Evolutionary conservation across 35 echinoderm and acorn worm species (phyloP).

Genomic region (Acanthaster planci): DNA sequence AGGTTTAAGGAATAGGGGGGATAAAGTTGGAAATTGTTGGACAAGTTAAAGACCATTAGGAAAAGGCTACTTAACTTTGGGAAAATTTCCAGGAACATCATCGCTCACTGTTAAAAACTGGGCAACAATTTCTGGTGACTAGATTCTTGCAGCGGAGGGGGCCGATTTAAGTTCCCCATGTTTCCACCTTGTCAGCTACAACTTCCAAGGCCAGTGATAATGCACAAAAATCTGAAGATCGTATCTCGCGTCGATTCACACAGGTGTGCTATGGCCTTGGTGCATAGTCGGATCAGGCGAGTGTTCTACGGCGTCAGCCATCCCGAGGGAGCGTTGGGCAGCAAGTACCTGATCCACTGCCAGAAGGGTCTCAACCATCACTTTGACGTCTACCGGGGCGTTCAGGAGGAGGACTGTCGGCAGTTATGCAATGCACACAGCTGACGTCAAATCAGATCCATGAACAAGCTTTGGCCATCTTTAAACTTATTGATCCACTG

Average conservation of each 20-base stretch:
- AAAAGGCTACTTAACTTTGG: no score
- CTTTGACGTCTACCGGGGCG: slow-evolving; percentile 77
- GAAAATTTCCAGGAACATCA: no score
- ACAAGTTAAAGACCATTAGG: no score
- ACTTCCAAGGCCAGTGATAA: neutral
- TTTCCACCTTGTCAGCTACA: neutral
- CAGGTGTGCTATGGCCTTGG: slow-evolving; percentile 96
- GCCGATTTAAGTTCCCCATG: neutral
- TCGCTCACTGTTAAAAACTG: no score
- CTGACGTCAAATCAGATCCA: no score
- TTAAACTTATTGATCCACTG: no score
- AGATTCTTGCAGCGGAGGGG: neutral
- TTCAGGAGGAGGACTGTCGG: slow-evolving; percentile 52
- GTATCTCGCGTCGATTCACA: neutral
- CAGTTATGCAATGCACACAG: neutral
- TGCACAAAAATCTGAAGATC: no score
- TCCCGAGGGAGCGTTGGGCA: slow-evolving; percentile 77
- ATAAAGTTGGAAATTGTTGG: no score
- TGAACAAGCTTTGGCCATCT: no score
- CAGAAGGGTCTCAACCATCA: slow-evolving; percentile 81
- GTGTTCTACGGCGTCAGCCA: slow-evolving; percentile 76
- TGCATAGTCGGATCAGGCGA: slow-evolving; percentile 76
- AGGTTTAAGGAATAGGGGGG: no score
- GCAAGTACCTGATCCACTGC: slow-evolving; percentile 74
- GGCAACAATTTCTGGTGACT: no score